phyloP scores from a whole-genome alignment of 2,113 vertebrate genomes.

The Dromiciops gliroides region DNA sequence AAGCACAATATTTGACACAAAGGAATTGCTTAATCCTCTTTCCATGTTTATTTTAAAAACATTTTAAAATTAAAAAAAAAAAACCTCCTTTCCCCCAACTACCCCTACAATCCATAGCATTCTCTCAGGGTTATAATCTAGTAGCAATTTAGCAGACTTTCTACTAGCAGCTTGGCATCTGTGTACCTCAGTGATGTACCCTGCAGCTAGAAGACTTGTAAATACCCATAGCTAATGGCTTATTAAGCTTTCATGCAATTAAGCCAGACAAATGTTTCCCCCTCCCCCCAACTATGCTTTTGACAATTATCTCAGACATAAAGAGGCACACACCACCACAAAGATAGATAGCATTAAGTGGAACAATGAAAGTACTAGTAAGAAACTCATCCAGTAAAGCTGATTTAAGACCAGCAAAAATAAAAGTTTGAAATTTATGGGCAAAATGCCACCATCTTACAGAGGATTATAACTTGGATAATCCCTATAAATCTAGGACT shows the following conservation, averaged over 20 bases:
- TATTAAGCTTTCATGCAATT: neutral
- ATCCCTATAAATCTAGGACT: neutral
- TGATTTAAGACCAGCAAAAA: conserved; percentile 17
- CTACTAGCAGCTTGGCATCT: neutral
- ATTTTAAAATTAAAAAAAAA: neutral
- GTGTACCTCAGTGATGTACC: neutral
- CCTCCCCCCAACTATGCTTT: neutral
- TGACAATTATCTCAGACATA: conserved; percentile 40
- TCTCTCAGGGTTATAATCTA: neutral
- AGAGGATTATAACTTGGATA: neutral
- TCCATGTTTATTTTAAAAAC: neutral
- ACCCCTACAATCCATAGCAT: neutral
- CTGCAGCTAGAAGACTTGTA: neutral
- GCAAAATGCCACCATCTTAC: neutral
- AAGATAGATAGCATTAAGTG: conserved; percentile 42
- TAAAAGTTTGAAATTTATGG: neutral
- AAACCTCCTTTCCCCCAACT: neutral
- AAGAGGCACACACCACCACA: neutral
- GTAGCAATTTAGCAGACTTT: neutral
- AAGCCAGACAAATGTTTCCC: neutral
- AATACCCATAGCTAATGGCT: neutral
- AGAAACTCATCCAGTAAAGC: conserved; percentile 40
- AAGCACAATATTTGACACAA: neutral
- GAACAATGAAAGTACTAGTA: conserved; percentile 52
- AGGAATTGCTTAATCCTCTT: neutral